Evolutionary conservation across 2,113 vertebrate species (phyloP), one percentile per base, ranked within the genome.

Genomic region (Phylloscopus trochiloides): DNA sequence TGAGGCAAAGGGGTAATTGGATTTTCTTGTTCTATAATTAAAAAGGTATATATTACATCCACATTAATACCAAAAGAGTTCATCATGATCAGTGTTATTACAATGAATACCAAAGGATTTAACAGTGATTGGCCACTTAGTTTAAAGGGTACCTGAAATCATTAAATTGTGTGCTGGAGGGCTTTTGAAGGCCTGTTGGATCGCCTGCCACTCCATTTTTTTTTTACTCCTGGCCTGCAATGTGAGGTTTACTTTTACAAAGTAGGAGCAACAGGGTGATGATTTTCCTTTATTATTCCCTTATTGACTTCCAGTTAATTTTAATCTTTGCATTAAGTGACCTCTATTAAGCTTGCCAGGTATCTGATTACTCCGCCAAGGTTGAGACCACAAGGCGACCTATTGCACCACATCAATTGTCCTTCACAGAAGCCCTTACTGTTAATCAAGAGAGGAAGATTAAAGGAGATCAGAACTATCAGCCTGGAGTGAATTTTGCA

Each of bases 21-120:
- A 97, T 97, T 97, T 97, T 96, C 96, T 97, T 97, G 96, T 97
- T 97, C 97, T 97, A 97, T 97, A 97, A 97, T 97, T 97, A 97
- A 97, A 97, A 97, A 94, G 94, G 96, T 97, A 94, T 97, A 96
- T 97, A 95, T 96, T 97, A 96, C 95, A 96, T 95, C 95, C 95
- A 87, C 96, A 95, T 96, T 97, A 97, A 97, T 96, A 97, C 96
- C 94, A 85, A 95, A 97, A 96, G 97, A 86, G 89, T 96, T 97
- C 97, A 96, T 97, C 96, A 58, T 62, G 97, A 97, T 96, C 96
- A 94, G 95, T 96, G 96, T 96, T 97, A 97, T 97, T 97, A 97
- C 94, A 97, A 94, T 13, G 96, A 96, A 96, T 97, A 97, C 95
- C 97, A 95, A 95, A 97, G 95, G 96, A 96, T 96, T 96, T 93